Evolutionary conservation across 2,113 vertebrate species (phyloP), one percentile per base, ranked within the genome.

Genomic region (Pterocles burchelli): DNA sequence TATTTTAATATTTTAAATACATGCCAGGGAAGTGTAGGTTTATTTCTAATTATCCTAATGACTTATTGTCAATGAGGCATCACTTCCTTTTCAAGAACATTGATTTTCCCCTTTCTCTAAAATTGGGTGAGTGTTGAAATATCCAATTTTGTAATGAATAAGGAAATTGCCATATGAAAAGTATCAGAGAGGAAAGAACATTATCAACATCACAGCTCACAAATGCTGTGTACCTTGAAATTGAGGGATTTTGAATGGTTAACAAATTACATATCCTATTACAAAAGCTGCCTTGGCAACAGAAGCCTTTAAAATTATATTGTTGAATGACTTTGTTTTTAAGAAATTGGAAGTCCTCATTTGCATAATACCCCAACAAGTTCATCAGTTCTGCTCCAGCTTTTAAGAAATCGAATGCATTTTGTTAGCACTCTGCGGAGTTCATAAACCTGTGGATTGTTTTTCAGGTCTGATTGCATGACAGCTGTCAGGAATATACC

Each of bases 371-470:
- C 70, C 78, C 71, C 80, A 79, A 66, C 33, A 78, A 85, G 79
- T 87, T 97, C 67, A 88, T 93, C 68, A 73, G 38, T 72, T 93
- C 6, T 5, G 49, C 63, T 90, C 49, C n/a, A 34, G 24, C 75
- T 88, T 93, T 67, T 93, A 97, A 71, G 91, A 84, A 90, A 63
- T 59, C 11, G 25, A 65, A 63, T n/a, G 26, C 28, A 28, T 91
- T 97, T 93, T 93, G 19, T 92, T 87, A 92, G 71, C 13, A 34
- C 59, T 74, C 45, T 57, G 83, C 96, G 93, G 61, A 94, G 87
- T 87, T 93, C 83, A 51, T 73, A 90, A 82, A 45, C 78, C 67
- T n/a, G 8, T 78, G 68, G 73, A 29, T 54, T 73, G 54, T 62
- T 61, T 87, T 86, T 71, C 76, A 74, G 83, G 49, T 89, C 91